Evolutionary conservation across 2,113 vertebrate genomes (phyloP).

Genomic region (Notiomystis cincta): DNA sequence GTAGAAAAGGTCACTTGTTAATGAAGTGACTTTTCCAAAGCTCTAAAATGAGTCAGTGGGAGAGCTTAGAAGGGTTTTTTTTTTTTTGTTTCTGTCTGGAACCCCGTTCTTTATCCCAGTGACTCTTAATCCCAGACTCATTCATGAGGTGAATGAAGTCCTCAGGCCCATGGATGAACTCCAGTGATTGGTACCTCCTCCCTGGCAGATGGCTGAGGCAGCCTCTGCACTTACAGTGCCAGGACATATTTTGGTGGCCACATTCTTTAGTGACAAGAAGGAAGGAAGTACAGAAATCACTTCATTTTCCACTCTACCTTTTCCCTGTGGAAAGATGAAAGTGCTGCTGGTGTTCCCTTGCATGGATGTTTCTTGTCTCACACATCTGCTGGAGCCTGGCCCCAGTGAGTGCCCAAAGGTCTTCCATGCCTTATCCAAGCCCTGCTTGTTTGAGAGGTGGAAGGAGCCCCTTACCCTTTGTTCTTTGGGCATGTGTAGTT

Average conservation of each 20-base stretch:
- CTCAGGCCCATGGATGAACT: neutral
- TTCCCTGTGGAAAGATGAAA: neutral
- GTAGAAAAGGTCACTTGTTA: conserved; percentile 32
- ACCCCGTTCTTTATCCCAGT: neutral
- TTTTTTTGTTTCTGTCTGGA: neutral
- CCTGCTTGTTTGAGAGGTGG: neutral
- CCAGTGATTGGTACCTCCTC: neutral
- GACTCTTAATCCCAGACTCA: neutral
- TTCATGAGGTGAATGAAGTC: neutral
- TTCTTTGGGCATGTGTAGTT: neutral
- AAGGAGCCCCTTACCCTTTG: neutral
- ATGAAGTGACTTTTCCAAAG: conserved; percentile 49
- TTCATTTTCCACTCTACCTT: neutral
- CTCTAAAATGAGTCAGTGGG: neutral
- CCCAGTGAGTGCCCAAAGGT: neutral
- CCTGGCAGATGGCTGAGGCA: neutral
- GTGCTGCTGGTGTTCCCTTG: neutral
- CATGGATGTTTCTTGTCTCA: neutral
- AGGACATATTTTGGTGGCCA: neutral
- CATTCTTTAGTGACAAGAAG: neutral
- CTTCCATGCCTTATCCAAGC: neutral
- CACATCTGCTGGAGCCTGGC: neutral
- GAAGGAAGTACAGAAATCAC: neutral
- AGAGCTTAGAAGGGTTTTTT: neutral
- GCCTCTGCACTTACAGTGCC: neutral